A percentile compares a stretch with the other conserved stretches of the same genome.
Evolutionary conservation across 2,888 invertebrate species (phyloP).

Genomic region (Pycnomerus fuliginosus): DNA sequence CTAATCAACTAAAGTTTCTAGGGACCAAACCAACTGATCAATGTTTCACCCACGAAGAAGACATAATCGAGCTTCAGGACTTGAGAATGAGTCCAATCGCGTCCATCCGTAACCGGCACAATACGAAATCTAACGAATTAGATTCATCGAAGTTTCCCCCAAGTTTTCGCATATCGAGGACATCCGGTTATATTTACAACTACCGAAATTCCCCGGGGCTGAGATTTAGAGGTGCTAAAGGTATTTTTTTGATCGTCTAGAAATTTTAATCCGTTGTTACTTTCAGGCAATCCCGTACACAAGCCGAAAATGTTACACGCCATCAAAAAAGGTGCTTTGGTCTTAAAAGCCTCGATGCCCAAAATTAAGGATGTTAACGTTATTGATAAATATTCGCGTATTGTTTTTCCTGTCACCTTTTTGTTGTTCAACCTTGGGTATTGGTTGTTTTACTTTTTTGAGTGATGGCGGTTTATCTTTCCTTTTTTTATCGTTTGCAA

Average conservation of each 20-base stretch:
- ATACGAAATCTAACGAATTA: slow-evolving; percentile 46
- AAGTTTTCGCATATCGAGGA: slow-evolving; percentile 71
- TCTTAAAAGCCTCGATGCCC: slow-evolving; percentile 86
- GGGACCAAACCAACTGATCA: slow-evolving; percentile 48
- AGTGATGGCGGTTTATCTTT: slow-evolving; percentile 55
- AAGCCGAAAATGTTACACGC: slow-evolving; percentile 78
- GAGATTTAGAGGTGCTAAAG: slow-evolving; percentile 57
- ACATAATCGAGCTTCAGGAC: slow-evolving; percentile 90
- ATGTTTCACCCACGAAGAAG: slow-evolving; percentile 55
- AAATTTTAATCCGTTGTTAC: slow-evolving; percentile 1
- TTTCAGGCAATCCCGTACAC: slow-evolving; percentile 59
- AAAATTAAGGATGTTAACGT: slow-evolving; percentile 96
- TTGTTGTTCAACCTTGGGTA: slow-evolving; percentile 93
- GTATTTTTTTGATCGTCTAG: slow-evolving; percentile 37
- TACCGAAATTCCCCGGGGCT: slow-evolving; percentile 60
- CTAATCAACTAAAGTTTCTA: slow-evolving; percentile 47
- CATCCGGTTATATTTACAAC: slow-evolving; percentile 59
- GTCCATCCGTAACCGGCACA: slow-evolving; percentile 70
- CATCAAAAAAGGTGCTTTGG: slow-evolving; percentile 80
- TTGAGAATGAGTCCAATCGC: slow-evolving; percentile 82
- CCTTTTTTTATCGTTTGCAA: too few relatives aligned
- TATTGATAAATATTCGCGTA: slow-evolving; percentile 95
- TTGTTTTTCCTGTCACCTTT: slow-evolving; percentile 94
- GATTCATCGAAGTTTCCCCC: slow-evolving; percentile 71
- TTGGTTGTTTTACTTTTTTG: slow-evolving; percentile 90